Evolutionary conservation across 2,888 invertebrate genomes (phyloP).

Genomic region (Leucozona laternaria): DNA sequence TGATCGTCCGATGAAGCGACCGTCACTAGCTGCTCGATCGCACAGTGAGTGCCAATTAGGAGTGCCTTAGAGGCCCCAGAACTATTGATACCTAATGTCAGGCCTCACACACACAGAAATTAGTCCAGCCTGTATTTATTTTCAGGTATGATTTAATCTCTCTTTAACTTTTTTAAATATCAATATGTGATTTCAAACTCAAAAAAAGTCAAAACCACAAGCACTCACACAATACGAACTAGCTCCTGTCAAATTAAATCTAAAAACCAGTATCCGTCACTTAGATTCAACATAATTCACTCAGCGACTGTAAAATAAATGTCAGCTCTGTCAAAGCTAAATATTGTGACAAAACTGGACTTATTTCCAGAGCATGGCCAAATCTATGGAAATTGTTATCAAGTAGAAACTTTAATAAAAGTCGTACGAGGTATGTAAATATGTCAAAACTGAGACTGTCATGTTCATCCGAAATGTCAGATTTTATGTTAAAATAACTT

Average conservation of each 20-base stretch:
- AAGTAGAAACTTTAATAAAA: neutral
- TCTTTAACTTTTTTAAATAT: too few species aligned
- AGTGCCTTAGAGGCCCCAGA: too few species aligned
- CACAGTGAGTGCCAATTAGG: too few species aligned
- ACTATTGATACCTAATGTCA: too few species aligned
- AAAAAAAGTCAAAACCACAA: too few species aligned
- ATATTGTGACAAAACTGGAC: neutral
- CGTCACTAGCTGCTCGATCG: too few species aligned
- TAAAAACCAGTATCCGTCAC: neutral
- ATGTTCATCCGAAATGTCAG: slow-evolving; percentile 13
- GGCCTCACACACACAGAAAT: too few species aligned
- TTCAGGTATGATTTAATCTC: too few species aligned
- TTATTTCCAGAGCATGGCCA: neutral
- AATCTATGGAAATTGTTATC: neutral
- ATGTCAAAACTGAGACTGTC: neutral
- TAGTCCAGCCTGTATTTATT: too few species aligned
- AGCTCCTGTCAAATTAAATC: neutral
- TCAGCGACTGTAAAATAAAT: neutral
- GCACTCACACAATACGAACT: too few species aligned
- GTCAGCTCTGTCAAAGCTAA: neutral
- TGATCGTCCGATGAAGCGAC: too few species aligned
- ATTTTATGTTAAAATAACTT: slow-evolving; percentile 10
- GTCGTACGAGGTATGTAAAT: neutral
- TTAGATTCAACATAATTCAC: neutral
- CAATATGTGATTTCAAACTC: too few species aligned